Base-by-base conservation (phyloP, 2,888 invertebrate genomes). In the Pollenia griseotomentosa region DNA sequence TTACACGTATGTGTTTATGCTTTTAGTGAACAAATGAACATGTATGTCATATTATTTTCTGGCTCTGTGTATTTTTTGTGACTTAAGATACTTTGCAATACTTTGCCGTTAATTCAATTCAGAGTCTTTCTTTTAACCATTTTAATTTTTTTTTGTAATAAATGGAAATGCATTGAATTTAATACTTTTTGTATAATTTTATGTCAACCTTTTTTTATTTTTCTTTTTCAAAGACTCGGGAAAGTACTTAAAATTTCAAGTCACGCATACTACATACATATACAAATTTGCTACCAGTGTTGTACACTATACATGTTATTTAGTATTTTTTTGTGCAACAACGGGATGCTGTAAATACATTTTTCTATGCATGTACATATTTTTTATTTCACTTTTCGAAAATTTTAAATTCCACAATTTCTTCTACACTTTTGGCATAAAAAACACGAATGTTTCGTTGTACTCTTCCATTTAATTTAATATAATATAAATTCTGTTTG, bases 401-500 rank as follows among this genome's bases (percentile, higher is more conserved):
- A 33, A 63, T 66, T 42, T 46, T 40, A 40, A 70, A 48, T 65
- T 74, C 68, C 16, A 44, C 11, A 71, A 33, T 40, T 53, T 55
- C 65, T 10, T 68, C 12, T 23, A 11, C 14, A 48, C 23, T 14
- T 59, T 65, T 11, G 48, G 53, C 42, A 57, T 19, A 46, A 48
- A 23, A 66, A 65, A 10, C 53, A 42, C 51, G 33, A 59, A 59
- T 2, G 19, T 23, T 70, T 59, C 42, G 42, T 44, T 71, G 19
- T 55, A 19, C 42, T 23, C 40, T 63, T 65, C 51, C 70, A 63
- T 86, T 86, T 86, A 83, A 86, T 83, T 83, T 80, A 83, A 86
- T 86, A 83, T 44, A 79, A 80, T 71, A 83, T 71, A 83, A 86
- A 86, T 86, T 83, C 77, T 71, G 80, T 83, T 86, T 86, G 75